A percentile compares a stretch with the other conserved stretches of the same genome.
Evolutionary conservation across 2,888 invertebrate species (phyloP).

Genomic region (Synergus umbraculus): DNA sequence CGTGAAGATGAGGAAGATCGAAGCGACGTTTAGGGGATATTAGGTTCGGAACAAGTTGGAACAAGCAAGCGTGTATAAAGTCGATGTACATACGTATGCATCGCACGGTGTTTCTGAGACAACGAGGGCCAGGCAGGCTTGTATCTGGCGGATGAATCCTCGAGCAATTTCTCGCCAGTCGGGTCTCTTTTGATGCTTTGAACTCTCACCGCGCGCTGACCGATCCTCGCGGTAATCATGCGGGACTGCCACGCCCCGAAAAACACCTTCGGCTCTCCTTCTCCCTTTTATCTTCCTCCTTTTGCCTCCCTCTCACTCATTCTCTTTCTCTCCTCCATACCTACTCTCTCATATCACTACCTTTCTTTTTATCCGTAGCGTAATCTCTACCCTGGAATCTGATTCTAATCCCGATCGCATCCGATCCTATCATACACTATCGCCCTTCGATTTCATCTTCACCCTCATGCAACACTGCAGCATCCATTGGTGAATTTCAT

Average conservation of each 20-base stretch:
- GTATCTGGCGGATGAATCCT: conserved; percentile 71
- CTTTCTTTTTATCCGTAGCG: conserved; percentile 37
- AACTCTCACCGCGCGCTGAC: conserved; percentile 77
- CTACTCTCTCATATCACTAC: conserved; percentile 45
- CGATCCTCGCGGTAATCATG: conserved; percentile 77
- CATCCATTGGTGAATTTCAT: neutral
- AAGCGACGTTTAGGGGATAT: conserved; percentile 50
- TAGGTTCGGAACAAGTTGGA: conserved; percentile 25
- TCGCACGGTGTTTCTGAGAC: conserved; percentile 51
- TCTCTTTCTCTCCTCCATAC: conserved; percentile 47
- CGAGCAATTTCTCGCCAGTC: conserved; percentile 75
- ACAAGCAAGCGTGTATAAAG: conserved; percentile 42
- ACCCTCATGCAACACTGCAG: neutral
- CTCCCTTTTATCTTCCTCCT: conserved; percentile 51
- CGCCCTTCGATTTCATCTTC: conserved; percentile 39
- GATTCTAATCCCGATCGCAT: conserved; percentile 66
- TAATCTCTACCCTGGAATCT: conserved; percentile 65
- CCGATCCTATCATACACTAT: conserved; percentile 56
- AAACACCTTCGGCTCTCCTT: conserved; percentile 71
- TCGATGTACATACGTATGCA: conserved; percentile 45
- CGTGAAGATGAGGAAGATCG: conserved; percentile 44
- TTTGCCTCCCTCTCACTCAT: conserved; percentile 44
- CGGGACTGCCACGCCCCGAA: conserved; percentile 76
- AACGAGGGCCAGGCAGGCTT: conserved; percentile 52
- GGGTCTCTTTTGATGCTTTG: conserved; percentile 77